phyloP scores from a whole-genome alignment of 2,888 invertebrate genomes.

The Tiliacea citrago region DNA sequence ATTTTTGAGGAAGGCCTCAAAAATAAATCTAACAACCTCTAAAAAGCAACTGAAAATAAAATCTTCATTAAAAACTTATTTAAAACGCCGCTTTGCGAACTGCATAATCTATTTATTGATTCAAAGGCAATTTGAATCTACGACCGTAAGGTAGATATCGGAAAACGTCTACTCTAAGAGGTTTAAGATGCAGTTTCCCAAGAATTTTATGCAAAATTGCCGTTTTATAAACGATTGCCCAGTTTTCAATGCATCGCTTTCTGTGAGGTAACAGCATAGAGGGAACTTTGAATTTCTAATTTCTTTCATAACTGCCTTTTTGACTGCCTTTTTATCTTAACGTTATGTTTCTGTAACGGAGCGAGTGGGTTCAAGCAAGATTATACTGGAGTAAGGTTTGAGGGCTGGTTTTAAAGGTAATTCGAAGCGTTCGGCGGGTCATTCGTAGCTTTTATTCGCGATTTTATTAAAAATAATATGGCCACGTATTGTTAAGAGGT shows the following conservation, averaged over 20 bases:
- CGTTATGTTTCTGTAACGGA: conserved; percentile 21
- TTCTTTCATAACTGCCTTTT: conserved; percentile 41
- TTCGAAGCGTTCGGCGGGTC: too few relatives aligned
- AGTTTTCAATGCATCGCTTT: conserved; percentile 64
- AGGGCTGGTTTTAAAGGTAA: not conserved
- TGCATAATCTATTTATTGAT: conserved; percentile 56
- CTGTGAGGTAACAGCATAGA: conserved; percentile 54
- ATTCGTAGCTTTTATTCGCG: not conserved
- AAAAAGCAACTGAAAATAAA: not conserved
- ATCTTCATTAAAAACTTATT: conserved; percentile 45
- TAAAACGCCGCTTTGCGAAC: conserved; percentile 38
- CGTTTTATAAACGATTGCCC: conserved; percentile 74
- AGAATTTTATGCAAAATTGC: conserved; percentile 77
- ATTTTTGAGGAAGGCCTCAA: too few relatives aligned
- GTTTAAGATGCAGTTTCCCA: conserved; percentile 71
- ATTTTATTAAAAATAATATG: too few relatives aligned
- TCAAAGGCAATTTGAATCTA: conserved; percentile 65
- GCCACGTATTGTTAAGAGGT: not conserved
- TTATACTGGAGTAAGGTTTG: conserved; percentile 2
- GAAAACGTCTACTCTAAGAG: conserved; percentile 71
- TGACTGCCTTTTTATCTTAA: conserved; percentile 19
- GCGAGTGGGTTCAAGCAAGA: not conserved
- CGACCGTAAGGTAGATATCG: conserved; percentile 68
- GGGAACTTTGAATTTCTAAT: conserved; percentile 54
- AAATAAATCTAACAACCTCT: not conserved